A percentile compares a stretch with the other conserved stretches of the same genome.
phyloP scores from a whole-genome alignment of 2,888 invertebrate genomes.

The Matsumyia berberina region DNA sequence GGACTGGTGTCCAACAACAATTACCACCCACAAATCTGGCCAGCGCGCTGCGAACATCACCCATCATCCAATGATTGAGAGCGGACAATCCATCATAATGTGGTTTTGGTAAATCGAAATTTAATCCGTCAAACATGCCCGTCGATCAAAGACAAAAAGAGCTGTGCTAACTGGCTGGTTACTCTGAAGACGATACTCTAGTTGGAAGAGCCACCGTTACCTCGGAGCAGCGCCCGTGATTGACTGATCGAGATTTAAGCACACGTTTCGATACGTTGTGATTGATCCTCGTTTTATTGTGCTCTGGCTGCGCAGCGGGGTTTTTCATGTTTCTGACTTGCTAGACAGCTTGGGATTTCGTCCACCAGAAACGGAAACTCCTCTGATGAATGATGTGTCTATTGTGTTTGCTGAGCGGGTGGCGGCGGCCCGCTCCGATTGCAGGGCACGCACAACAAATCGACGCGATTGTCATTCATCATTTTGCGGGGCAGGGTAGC shows the following conservation, averaged over 20 bases:
- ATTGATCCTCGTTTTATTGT: constrained; percentile 58
- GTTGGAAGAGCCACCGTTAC: constrained; percentile 6
- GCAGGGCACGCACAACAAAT: constrained; percentile 20
- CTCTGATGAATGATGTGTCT: constrained; percentile 60
- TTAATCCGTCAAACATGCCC: constrained; percentile 65
- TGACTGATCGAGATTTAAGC: constrained; percentile 69
- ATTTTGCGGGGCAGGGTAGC: constrained; percentile 2
- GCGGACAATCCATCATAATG: constrained; percentile 53
- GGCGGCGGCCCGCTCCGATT: constrained; percentile 12
- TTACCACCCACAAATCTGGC: constrained; percentile 44
- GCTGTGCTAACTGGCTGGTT: neutral
- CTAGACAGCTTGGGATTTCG: constrained; percentile 67
- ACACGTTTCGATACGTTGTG: constrained; percentile 55
- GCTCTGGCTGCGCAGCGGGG: constrained; percentile 40
- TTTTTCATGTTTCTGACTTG: constrained; percentile 54
- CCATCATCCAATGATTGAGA: constrained; percentile 47
- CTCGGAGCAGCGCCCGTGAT: constrained; percentile 21
- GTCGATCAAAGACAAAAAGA: constrained; percentile 59
- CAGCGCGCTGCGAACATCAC: constrained; percentile 24
- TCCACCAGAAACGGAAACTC: constrained; percentile 44
- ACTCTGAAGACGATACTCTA: neutral
- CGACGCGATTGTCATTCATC: constrained; percentile 50
- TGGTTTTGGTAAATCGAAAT: constrained; percentile 59
- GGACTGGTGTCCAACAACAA: constrained; percentile 17
- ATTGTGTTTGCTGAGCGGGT: constrained; percentile 26